Evolutionary conservation across 2,113 vertebrate genomes (phyloP).

Genomic region (Eretmochelys imbricata): DNA sequence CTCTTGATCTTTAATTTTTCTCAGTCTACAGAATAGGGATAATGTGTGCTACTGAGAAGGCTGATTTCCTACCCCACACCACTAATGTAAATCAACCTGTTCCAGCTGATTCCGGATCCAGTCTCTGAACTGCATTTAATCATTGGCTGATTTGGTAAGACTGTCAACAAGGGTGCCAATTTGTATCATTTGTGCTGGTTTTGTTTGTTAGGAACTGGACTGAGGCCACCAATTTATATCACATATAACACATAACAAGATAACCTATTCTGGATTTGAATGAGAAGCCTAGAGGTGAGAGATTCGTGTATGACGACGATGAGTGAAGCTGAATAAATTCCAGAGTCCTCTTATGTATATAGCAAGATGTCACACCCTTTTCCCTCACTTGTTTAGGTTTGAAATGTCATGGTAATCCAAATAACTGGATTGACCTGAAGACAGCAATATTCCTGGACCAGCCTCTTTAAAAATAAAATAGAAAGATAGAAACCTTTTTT

Average conservation of each 20-base stretch:
- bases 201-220: background rate
- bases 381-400: background rate
- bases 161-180: background rate
- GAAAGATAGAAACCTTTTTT: background rate
- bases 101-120: background rate
- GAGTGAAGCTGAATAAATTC: background rate
- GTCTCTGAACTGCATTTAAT: background rate
- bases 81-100: background rate
- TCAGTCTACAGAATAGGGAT: background rate
- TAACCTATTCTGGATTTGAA: background rate
- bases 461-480: background rate
- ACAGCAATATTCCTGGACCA: background rate
- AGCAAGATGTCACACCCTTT: background rate
- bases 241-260: background rate
- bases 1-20: background rate
- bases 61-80: background rate
- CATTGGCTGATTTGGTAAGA: background rate
- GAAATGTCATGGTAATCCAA: background rate
- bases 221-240: background rate
- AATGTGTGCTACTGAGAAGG: background rate
- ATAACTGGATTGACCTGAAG: background rate
- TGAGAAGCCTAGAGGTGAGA: background rate
- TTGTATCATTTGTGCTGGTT: background rate
- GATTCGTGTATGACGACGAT: background rate
- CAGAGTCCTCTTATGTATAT: accelerated